Conservation (phyloP, 2,888 invertebrate species). For the Sphinx pinastri region DNA sequence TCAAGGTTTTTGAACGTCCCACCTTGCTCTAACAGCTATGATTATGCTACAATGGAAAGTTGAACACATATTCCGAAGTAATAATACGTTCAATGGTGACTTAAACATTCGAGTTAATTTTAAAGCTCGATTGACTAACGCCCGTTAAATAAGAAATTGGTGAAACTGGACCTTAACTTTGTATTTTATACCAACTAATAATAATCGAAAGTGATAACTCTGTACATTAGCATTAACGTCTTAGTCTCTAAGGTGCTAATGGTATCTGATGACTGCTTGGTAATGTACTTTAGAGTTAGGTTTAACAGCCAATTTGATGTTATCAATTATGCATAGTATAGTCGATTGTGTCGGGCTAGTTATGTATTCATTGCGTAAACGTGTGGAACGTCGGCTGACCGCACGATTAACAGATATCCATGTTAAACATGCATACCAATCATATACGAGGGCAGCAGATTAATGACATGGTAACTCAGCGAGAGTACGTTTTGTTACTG, state of each 20-base stretch:
- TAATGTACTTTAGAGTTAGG: background rate
- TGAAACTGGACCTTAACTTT: no score
- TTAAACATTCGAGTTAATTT: no score
- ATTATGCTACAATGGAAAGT: no score
- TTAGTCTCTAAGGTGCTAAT: background rate
- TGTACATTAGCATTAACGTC: background rate
- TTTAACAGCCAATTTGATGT: background rate
- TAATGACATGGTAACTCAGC: no score
- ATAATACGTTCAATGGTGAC: no score
- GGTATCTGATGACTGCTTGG: background rate
- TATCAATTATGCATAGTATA: background rate
- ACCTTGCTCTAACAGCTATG: no score
- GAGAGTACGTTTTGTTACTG: background rate
- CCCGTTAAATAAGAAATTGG: no score
- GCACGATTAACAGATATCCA: conserved; percentile 20
- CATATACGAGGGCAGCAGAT: background rate
- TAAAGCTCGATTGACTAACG: no score
- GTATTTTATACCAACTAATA: no score
- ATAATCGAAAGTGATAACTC: background rate
- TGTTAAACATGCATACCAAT: conserved; percentile 15
- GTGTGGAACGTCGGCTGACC: conserved; percentile 12
- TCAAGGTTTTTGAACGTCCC: no score
- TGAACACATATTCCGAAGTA: no score
- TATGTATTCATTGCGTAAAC: conserved; percentile 16
- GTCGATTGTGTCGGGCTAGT: background rate